A percentile compares a stretch with the other conserved stretches of the same genome.
These are phyloP conservation scores for Pituophis catenifer DNA, from an alignment of 2,113 vertebrate genomes.

Conservation along the genomic window DNA sequence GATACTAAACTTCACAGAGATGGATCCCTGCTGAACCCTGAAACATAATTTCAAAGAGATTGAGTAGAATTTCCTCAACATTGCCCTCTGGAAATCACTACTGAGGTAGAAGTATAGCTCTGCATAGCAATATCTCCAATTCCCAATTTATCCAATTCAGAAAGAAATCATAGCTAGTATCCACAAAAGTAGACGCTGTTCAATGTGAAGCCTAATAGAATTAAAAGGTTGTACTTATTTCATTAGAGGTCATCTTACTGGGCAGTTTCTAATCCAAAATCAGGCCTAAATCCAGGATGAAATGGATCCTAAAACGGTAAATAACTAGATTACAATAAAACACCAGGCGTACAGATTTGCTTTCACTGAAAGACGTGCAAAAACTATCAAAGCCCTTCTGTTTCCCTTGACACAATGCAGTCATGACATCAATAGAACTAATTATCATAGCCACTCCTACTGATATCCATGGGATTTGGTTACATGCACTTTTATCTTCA, in stretches of 20 bases:
- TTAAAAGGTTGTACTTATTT: background rate
- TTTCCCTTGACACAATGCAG: background rate
- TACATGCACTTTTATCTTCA: background rate
- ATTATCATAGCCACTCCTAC: background rate
- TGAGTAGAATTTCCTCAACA: background rate
- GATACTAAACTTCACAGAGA: background rate
- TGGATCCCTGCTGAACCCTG: background rate
- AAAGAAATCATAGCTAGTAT: background rate
- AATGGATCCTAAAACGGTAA: background rate
- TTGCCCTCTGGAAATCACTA: background rate
- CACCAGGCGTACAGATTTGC: background rate
- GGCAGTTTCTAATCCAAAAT: background rate
- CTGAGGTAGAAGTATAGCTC: background rate
- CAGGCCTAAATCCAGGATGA: background rate
- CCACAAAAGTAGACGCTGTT: background rate
- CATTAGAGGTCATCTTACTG: background rate
- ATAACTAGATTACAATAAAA: background rate
- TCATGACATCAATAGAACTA: background rate
- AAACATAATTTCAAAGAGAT: background rate
- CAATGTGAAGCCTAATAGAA: background rate
- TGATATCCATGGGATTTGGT: background rate
- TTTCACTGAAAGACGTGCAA: background rate
- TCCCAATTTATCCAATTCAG: background rate
- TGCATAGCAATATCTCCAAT: background rate
- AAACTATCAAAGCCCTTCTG: background rate